These are phyloP conservation scores for Halictus rubicundus DNA, from an alignment of 1,140 invertebrate species.

Conservation along the genomic window DNA sequence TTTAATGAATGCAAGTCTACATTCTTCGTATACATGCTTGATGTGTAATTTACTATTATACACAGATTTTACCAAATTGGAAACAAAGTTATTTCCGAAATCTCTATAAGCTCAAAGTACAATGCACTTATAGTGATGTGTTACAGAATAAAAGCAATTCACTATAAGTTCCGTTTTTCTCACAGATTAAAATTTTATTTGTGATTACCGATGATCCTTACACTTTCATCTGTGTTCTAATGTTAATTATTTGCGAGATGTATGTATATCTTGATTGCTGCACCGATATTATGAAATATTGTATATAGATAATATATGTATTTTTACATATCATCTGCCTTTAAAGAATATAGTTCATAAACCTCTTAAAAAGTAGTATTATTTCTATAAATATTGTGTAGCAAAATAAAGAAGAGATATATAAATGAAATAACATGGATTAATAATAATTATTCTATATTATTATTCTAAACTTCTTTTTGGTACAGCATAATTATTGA, in stretches of 20 bases:
- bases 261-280: slow-evolving; percentile 79
- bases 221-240: slow-evolving; percentile 54
- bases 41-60: slow-evolving; percentile 20
- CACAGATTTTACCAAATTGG: slow-evolving; percentile 7
- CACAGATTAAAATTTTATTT: slow-evolving; percentile 27
- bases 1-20: neutral
- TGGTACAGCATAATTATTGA: no score
- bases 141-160: slow-evolving; percentile 22
- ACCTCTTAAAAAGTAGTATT: slow-evolving; percentile 30
- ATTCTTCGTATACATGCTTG: slow-evolving; percentile 9
- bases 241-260: slow-evolving; percentile 76
- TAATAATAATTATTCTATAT: no score
- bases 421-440: slow-evolving; percentile 27
- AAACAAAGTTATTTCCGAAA: slow-evolving; percentile 32
- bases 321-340: slow-evolving; percentile 80
- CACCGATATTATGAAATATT: slow-evolving; percentile 78
- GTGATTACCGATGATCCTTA: slow-evolving; percentile 17
- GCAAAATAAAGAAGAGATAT: slow-evolving; percentile 7
- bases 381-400: slow-evolving; percentile 24
- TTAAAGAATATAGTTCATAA: slow-evolving; percentile 49
- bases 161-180: slow-evolving; percentile 34
- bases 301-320: slow-evolving; percentile 80
- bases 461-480: no score
- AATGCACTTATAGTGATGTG: slow-evolving; percentile 38
- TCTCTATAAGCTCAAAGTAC: slow-evolving; percentile 44